Evolutionary conservation across 2,113 vertebrate genomes (phyloP).

Genomic region (Crotalus viridis): DNA sequence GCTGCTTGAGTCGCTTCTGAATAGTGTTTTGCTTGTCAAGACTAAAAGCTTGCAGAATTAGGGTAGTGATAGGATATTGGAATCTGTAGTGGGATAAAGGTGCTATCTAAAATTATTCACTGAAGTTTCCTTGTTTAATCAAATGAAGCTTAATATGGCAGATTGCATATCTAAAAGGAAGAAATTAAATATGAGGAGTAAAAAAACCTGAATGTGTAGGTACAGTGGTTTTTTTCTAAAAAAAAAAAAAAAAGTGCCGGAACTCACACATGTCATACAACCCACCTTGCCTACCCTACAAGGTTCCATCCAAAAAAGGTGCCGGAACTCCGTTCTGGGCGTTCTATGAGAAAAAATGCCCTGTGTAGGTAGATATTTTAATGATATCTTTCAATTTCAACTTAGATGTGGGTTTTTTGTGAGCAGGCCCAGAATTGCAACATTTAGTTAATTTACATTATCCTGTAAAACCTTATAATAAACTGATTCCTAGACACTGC

Average conservation of each 20-base stretch:
- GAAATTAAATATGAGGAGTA: not conserved
- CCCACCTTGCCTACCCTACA: too few species aligned
- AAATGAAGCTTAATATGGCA: not conserved
- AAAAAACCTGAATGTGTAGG: not conserved
- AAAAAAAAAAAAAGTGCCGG: too few species aligned
- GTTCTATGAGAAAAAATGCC: too few species aligned
- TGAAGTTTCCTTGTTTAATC: not conserved
- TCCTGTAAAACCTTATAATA: slow-evolving; percentile 13
- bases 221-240: too few species aligned
- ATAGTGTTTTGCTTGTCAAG: not conserved
- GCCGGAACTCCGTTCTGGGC: too few species aligned
- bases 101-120: not conserved
- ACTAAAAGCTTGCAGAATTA: not conserved
- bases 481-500: not conserved
- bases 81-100: not conserved
- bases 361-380: not conserved
- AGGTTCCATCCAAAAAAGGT: too few species aligned
- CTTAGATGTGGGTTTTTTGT: not conserved
- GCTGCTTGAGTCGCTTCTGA: not conserved
- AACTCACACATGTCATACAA: too few species aligned
- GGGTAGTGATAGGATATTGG: not conserved
- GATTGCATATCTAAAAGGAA: not conserved
- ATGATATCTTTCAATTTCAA: not conserved
- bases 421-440: not conserved
- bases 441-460: not conserved